Evolutionary conservation across 2,888 invertebrate genomes (phyloP).

Genomic region (Acrobasis suavella): DNA sequence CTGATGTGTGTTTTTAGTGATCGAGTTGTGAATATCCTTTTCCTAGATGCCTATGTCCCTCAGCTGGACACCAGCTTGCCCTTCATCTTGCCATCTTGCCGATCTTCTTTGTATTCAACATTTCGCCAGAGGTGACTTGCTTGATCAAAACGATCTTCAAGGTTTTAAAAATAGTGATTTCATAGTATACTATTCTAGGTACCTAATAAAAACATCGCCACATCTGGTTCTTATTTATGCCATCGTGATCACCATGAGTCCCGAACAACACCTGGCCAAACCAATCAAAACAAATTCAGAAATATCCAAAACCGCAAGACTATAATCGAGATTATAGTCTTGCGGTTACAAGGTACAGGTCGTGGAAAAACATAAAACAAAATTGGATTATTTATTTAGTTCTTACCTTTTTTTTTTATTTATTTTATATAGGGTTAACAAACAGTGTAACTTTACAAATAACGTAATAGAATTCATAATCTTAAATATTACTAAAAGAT

Average conservation of each 20-base stretch:
- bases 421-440: no score
- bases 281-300: constrained; percentile 1
- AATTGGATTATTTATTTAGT: not conserved
- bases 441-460: no score
- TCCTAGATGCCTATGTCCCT: no score
- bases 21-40: no score
- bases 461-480: no score
- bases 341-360: no score
- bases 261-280: constrained; percentile 2
- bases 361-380: not conserved
- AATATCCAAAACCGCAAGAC: constrained; percentile 8
- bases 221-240: constrained; percentile 11
- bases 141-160: not conserved
- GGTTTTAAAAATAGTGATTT: not conserved
- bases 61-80: no score
- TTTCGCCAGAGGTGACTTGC: not conserved
- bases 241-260: not conserved
- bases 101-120: no score
- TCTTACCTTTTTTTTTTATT: no score
- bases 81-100: no score
- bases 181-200: not conserved
- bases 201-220: not conserved
- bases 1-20: no score
- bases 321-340: not conserved
- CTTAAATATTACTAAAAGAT: no score